Evolutionary conservation across 2,113 vertebrate species (phyloP).

Genomic region (Centropus bengalensis): DNA sequence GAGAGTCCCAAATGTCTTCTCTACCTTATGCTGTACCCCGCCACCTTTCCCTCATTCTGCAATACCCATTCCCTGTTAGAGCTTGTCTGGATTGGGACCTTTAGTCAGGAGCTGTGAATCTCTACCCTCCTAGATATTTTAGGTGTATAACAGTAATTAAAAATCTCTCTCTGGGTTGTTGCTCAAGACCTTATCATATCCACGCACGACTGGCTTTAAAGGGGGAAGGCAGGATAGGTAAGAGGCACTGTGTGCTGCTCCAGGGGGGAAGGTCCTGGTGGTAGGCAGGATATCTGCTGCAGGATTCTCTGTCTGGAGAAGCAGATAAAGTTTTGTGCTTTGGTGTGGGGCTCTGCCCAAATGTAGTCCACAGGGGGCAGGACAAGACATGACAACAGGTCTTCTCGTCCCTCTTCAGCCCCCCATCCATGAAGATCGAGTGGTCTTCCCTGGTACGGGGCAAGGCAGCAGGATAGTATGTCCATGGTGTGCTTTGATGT

Average conservation of each 20-base stretch:
- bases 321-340: neutral
- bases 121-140: neutral
- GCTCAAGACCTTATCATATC: neutral
- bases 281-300: too few species aligned
- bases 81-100: neutral
- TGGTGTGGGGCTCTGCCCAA: neutral
- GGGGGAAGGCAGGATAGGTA: neutral
- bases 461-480: neutral
- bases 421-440: neutral
- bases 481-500: neutral
- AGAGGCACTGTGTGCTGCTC: neutral
- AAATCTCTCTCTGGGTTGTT: neutral
- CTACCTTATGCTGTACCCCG: neutral
- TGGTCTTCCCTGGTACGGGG: neutral
- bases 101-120: neutral
- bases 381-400: neutral
- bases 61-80: neutral
- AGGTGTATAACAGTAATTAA: neutral
- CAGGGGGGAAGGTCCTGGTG: neutral
- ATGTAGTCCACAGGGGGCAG: neutral
- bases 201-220: rapidly evolving
- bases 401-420: neutral
- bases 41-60: neutral
- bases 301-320: too few species aligned
- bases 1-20: neutral